Evolutionary conservation across 2,797 vertebrate species (phyloP), one percentile per base, ranked within the genome.

Genomic region (Molothrus ater): DNA sequence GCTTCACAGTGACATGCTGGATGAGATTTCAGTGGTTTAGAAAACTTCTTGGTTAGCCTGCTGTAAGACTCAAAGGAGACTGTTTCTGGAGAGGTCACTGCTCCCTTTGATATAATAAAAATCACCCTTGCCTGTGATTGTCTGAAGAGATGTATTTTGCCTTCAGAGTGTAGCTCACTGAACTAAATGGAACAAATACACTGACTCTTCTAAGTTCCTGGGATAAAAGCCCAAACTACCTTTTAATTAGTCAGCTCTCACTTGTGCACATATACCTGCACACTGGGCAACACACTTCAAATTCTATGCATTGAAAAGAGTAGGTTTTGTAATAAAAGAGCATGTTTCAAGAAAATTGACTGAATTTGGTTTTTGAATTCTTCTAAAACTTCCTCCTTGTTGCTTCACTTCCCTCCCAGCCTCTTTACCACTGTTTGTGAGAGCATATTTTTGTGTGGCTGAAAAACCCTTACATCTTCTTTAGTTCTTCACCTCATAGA

Each of bases 91-190:
- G 75, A 75, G 59, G 45, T 82, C 61, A 69, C 32, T 24, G 9
- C 45, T 75, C 31, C 13, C 60, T 71, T 90, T 73, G 51, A 57
- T 91, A 57, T 29, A 56, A 38, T 57, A 84, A 92, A 94, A 90
- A 63, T 86, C 56, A 56, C 42, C 32, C 56, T 90, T 80, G 36
- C 47, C 73, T 92, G 17, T 83, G 51, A 69, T 86, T 66, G 26
- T 63, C 73, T 70, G 40, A 80, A 88, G 66, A 92, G 71, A 64
- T 73, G 36, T 47, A 59, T 94, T 93, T 94, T 92, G 48, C 83
- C 66, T 94, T 92, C 61, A 86, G 45, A 70, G 78, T 42, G 45
- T 57, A 70, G 26, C 76, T 91, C 26, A 20, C 40, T 60, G 59
- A 69, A 60, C 43, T 51, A 91, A 88, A 60, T 70, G 76, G 73